A percentile compares a stretch with the other conserved stretches of the same genome.
phyloP scores from a whole-genome alignment of 2,888 invertebrate genomes.

The Glaucopsyche alexis region DNA sequence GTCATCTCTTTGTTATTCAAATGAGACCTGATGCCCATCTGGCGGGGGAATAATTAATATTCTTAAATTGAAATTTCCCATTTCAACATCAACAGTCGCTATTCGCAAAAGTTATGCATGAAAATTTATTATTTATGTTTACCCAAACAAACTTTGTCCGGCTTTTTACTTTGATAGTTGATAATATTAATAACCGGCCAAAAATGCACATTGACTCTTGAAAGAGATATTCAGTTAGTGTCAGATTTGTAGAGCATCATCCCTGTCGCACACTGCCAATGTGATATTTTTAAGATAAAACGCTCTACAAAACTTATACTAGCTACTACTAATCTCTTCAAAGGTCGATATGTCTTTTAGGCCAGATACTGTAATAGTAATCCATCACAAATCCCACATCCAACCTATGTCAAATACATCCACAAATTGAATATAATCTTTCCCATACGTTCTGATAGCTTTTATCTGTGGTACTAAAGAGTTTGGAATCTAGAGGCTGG shows the following conservation, averaged over 20 bases:
- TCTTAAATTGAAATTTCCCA: conserved; percentile 32
- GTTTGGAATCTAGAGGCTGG: conserved; percentile 54
- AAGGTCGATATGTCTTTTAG: background rate
- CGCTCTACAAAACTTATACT: too few species aligned
- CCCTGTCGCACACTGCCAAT: too few species aligned
- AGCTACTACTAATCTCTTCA: too few species aligned
- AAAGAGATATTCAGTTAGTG: too few species aligned
- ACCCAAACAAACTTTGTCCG: too few species aligned
- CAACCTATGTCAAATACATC: conserved; percentile 14
- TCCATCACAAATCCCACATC: background rate
- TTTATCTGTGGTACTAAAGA: conserved; percentile 59
- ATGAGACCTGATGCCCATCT: conserved; percentile 59
- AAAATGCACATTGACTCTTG: too few species aligned
- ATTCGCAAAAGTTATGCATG: too few species aligned
- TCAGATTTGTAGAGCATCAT: background rate
- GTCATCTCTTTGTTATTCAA: conserved; percentile 67
- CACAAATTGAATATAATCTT: conserved; percentile 37
- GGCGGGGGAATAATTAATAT: conserved; percentile 64
- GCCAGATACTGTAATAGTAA: too few species aligned
- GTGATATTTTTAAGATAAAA: too few species aligned
- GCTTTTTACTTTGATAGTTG: too few species aligned
- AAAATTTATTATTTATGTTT: too few species aligned
- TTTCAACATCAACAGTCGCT: background rate
- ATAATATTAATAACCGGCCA: too few species aligned
- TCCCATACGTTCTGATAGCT: conserved; percentile 57